Conservation (phyloP, 2,113 vertebrate genomes). For the Psilopogon haemacephalus region DNA sequence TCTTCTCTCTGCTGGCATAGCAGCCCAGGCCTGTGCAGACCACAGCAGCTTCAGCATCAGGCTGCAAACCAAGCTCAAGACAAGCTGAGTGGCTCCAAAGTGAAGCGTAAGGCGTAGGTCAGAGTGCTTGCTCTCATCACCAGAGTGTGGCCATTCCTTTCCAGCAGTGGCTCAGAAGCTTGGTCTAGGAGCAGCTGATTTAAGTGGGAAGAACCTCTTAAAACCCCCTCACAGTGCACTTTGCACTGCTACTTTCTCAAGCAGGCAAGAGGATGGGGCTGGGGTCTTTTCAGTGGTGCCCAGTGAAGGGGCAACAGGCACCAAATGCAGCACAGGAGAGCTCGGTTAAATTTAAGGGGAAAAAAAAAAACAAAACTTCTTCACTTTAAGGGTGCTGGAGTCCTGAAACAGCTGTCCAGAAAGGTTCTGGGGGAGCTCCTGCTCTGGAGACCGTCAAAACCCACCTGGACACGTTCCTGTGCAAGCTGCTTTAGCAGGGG, state of each 20-base stretch:
- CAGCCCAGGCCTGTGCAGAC: accelerated
- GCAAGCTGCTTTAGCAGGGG: too few relatives aligned
- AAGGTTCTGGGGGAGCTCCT: too few relatives aligned
- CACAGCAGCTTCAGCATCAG: accelerated
- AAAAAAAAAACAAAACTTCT: too few relatives aligned
- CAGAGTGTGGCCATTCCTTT: accelerated
- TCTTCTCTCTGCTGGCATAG: accelerated
- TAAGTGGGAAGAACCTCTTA: not conserved
- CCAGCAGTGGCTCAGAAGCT: accelerated
- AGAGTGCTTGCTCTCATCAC: accelerated
- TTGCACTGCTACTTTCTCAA: not conserved
- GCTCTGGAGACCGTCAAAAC: too few relatives aligned
- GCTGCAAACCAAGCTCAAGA: not conserved
- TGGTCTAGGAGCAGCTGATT: not conserved
- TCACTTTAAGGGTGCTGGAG: too few relatives aligned
- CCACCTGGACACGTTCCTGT: too few relatives aligned
- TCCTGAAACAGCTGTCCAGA: too few relatives aligned
- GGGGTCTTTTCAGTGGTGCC: too few relatives aligned
- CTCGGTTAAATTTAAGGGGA: too few relatives aligned
- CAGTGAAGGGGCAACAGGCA: too few relatives aligned
- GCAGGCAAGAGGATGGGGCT: too few relatives aligned
- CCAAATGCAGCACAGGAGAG: too few relatives aligned
- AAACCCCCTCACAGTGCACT: accelerated
- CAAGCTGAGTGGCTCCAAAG: not conserved
- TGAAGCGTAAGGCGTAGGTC: accelerated